phyloP scores from a whole-genome alignment of 1,140 invertebrate genomes.

The Drosophila sulfurigaster region DNA sequence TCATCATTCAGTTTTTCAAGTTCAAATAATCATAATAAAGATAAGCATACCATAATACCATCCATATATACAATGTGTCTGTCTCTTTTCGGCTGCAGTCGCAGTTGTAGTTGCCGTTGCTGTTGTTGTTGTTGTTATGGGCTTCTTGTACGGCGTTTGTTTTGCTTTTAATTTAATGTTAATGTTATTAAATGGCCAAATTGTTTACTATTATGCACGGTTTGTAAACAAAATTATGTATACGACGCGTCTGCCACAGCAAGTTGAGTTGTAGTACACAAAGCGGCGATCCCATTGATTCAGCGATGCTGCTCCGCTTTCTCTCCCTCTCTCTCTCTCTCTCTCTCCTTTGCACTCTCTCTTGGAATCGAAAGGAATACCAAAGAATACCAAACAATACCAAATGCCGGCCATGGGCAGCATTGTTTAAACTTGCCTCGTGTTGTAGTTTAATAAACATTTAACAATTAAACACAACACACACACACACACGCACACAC shows the following conservation, averaged over 20 bases:
- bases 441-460: conserved; percentile 80
- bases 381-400: conserved; percentile 44
- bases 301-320: conserved; percentile 5
- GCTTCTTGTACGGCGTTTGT: conserved; percentile 66
- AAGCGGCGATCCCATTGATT: conserved; percentile 55
- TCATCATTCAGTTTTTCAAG: conserved; percentile 69
- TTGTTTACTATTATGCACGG: conserved; percentile 81
- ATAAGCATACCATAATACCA: conserved; percentile 56
- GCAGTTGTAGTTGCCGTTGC: conserved; percentile 23
- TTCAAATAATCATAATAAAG: conserved; percentile 83
- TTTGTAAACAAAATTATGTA: conserved; percentile 84
- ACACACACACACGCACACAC: conserved; percentile 12
- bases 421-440: conserved; percentile 74
- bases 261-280: conserved; percentile 62
- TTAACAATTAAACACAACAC: conserved; percentile 78
- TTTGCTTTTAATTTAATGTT: conserved; percentile 84
- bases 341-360: conserved; percentile 7
- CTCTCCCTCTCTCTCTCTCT: background rate
- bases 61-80: conserved; percentile 39
- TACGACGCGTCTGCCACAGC: conserved; percentile 65
- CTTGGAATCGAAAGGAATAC: conserved; percentile 16
- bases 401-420: conserved; percentile 55
- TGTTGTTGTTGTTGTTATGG: conserved; percentile 32
- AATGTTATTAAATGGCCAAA: conserved; percentile 84
- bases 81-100: conserved; percentile 5